phyloP scores from a whole-genome alignment of 1,140 invertebrate species.

The Papilio xuthus region DNA sequence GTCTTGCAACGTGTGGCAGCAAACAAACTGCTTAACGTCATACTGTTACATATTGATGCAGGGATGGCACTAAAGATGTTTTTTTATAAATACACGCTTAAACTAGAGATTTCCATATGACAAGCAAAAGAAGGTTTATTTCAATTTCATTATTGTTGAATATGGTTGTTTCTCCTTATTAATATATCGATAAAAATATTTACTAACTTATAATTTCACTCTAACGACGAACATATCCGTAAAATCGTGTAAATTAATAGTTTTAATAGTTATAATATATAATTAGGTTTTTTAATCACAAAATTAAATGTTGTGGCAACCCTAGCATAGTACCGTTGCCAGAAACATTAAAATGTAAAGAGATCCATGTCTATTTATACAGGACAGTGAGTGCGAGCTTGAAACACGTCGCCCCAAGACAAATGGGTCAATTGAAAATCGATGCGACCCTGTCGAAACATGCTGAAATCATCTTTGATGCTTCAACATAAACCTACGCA shows the following conservation, averaged over 20 bases:
- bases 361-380: slow-evolving; percentile 33
- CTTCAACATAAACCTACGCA: not conserved
- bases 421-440: slow-evolving; percentile 26
- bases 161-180: no score
- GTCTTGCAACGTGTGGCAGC: slow-evolving; percentile 6
- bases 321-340: not conserved
- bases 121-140: not conserved
- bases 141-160: not conserved
- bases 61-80: not conserved
- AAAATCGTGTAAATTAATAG: no score
- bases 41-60: slow-evolving; percentile 23
- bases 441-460: not conserved
- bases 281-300: no score
- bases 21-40: slow-evolving; percentile 23
- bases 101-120: not conserved
- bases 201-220: not conserved
- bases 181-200: no score
- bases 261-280: no score
- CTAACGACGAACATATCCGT: no score
- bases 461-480: slow-evolving; percentile 9
- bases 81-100: not conserved
- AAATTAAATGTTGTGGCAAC: not conserved
- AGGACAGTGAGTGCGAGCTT: slow-evolving; percentile 21
- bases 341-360: slow-evolving; percentile 32
- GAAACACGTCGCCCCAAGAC: slow-evolving; percentile 10